These are phyloP conservation scores for Poecile montanus DNA, from an alignment of 2,797 vertebrate genomes.

Conservation along the genomic window DNA sequence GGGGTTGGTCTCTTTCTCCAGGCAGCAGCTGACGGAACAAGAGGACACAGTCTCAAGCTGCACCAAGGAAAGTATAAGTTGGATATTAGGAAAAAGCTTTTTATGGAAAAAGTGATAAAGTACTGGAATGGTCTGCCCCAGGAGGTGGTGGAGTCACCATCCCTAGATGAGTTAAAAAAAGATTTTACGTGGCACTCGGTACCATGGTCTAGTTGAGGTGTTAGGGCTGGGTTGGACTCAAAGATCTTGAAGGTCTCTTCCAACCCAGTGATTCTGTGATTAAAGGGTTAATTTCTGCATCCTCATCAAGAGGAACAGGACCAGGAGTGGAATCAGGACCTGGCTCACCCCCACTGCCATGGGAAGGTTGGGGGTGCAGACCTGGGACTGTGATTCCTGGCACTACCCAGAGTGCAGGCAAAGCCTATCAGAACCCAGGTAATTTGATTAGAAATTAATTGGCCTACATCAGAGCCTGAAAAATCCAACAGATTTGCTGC, in stretches of 20 bases:
- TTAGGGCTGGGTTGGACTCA: neutral
- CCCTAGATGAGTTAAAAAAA: neutral
- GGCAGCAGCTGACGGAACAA: neutral
- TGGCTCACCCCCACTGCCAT: fast-evolving
- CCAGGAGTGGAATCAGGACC: neutral
- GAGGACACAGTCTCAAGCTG: neutral
- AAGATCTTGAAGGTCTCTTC: neutral
- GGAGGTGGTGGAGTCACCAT: neutral
- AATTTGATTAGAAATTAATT: constrained; percentile 60
- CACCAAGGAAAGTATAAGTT: fast-evolving
- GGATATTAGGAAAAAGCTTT: neutral
- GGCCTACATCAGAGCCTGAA: constrained; percentile 33
- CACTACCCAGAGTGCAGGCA: fast-evolving
- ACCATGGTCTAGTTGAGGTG: neutral
- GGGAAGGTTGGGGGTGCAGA: fast-evolving
- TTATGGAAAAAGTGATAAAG: neutral
- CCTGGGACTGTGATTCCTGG: neutral
- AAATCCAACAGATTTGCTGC: constrained; percentile 59
- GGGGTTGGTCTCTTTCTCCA: neutral
- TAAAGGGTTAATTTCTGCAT: neutral
- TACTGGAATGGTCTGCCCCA: fast-evolving
- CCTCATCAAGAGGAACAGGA: neutral
- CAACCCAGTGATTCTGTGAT: fast-evolving
- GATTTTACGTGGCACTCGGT: neutral
- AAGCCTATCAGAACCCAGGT: neutral